Conservation (phyloP, 2,888 invertebrate species). For the Eupithecia exiguata region DNA sequence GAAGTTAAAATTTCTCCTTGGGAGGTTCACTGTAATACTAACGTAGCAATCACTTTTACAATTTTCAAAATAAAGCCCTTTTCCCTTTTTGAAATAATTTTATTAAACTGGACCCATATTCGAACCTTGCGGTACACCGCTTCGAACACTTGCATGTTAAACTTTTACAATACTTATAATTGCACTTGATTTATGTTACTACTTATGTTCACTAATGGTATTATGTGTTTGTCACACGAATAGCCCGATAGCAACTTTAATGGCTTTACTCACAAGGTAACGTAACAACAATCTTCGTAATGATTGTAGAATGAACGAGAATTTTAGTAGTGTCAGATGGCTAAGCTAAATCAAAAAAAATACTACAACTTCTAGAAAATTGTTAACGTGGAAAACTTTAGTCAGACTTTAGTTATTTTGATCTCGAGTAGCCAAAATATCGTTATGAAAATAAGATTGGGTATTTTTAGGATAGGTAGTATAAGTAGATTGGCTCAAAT, state of each 20-base stretch:
- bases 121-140: constrained; percentile 39
- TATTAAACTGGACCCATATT: constrained; percentile 21
- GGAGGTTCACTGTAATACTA: neutral
- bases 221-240: constrained; percentile 88
- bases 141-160: constrained; percentile 47
- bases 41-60: neutral
- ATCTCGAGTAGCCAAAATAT: constrained; percentile 4
- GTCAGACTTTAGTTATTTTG: neutral
- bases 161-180: constrained; percentile 45
- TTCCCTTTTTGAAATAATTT: neutral
- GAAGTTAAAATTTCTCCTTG: neutral
- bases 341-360: constrained; percentile 22
- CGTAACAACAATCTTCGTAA: constrained; percentile 67
- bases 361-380: neutral
- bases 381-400: neutral
- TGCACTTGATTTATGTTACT: constrained; percentile 56
- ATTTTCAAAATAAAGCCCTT: neutral
- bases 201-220: constrained; percentile 74
- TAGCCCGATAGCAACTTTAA: constrained; percentile 98
- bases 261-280: constrained; percentile 98
- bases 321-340: constrained; percentile 43
- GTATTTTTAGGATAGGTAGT: neutral
- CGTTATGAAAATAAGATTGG: neutral
- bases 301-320: constrained; percentile 54
- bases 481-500: neutral